These are phyloP conservation scores for Casuarius casuarius DNA, from an alignment of 2,113 vertebrate species.

Conservation along the genomic window DNA sequence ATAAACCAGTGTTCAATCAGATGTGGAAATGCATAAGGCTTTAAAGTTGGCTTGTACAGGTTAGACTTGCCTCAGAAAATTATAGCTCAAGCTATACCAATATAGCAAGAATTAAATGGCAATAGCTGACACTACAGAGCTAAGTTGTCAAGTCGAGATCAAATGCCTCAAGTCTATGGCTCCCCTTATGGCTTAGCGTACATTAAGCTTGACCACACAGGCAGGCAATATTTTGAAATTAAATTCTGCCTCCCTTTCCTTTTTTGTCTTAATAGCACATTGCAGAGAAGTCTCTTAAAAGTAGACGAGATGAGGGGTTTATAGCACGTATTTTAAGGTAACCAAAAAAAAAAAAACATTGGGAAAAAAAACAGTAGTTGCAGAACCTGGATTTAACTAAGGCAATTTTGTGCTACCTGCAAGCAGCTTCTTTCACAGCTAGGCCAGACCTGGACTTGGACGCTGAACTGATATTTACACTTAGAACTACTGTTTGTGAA, in stretches of 20 bases:
- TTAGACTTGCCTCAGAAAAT: not conserved
- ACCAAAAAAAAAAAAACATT: no score
- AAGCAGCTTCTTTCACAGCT: not conserved
- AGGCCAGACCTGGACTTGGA: not conserved
- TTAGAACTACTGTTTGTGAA: not conserved
- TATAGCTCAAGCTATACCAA: not conserved
- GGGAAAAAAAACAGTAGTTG: fast-evolving
- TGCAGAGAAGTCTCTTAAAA: not conserved
- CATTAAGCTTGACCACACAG: not conserved
- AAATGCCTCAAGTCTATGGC: not conserved
- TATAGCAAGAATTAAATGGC: not conserved
- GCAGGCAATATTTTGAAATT: not conserved
- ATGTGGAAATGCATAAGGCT: not conserved
- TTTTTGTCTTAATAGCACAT: not conserved
- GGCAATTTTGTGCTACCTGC: not conserved
- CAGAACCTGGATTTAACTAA: not conserved
- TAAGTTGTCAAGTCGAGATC: not conserved
- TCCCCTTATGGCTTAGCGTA: not conserved
- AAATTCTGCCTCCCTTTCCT: not conserved
- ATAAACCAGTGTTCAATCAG: not conserved
- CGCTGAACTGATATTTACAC: not conserved
- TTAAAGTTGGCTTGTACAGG: not conserved
- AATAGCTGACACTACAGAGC: not conserved
- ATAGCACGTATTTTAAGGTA: not conserved
- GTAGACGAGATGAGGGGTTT: not conserved